Evolutionary conservation across 2,888 invertebrate species (phyloP).

Genomic region (Agrochola litura): DNA sequence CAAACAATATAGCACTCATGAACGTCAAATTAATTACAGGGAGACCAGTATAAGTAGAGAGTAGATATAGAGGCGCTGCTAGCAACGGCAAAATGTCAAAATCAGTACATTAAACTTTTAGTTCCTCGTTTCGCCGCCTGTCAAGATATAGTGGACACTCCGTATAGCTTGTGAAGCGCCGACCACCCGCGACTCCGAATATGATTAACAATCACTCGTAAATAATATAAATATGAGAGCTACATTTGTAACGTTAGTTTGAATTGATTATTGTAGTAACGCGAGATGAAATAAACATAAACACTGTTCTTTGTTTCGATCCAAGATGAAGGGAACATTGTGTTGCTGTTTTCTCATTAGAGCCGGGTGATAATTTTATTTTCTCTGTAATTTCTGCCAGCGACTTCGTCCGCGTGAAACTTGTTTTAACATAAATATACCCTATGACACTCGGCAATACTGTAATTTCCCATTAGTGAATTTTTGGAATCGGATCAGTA

Average conservation of each 20-base stretch:
- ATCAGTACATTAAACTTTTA: conserved; percentile 25
- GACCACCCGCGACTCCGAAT: conserved; percentile 74
- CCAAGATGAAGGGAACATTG: not conserved
- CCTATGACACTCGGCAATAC: too few relatives aligned
- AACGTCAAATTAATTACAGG: conserved; percentile 77
- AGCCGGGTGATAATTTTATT: not conserved
- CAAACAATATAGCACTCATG: conserved; percentile 70
- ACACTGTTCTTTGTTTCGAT: conserved; percentile 46
- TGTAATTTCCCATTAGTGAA: too few relatives aligned
- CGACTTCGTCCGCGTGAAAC: too few relatives aligned
- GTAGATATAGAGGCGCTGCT: conserved; percentile 36
- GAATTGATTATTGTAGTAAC: conserved; percentile 63
- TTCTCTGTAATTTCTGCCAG: not conserved
- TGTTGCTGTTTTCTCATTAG: not conserved
- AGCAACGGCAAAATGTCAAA: conserved; percentile 9
- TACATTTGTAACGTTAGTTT: conserved; percentile 53
- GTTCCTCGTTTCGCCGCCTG: conserved; percentile 31
- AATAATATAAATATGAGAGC: conserved; percentile 67
- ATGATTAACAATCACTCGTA: conserved; percentile 72
- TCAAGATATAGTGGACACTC: conserved; percentile 40
- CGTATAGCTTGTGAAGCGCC: conserved; percentile 61
- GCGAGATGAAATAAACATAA: conserved; percentile 42
- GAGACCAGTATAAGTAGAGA: conserved; percentile 23
- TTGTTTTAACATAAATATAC: too few relatives aligned
- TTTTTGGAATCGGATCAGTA: too few relatives aligned